Evolutionary conservation across 92 coral and sea anemone genomes (phyloP).

Genomic region (Palythoa grandis): DNA sequence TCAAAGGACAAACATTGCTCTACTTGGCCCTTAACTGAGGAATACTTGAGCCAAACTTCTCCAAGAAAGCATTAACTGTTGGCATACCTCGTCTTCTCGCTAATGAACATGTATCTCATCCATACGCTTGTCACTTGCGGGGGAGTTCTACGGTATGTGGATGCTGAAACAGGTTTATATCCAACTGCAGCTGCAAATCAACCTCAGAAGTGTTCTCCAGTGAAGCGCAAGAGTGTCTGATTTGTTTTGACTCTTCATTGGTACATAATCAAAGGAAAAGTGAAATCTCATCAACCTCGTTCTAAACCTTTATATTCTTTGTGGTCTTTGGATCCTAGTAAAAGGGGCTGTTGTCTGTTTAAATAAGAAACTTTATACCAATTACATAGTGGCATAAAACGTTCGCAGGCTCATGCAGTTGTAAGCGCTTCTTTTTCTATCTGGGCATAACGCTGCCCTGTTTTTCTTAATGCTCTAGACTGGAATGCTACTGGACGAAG

Average conservation of each 20-base stretch:
- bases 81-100: conserved; percentile 21
- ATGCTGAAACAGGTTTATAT: conserved; percentile 32
- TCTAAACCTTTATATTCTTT: conserved; percentile 30
- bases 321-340: conserved; percentile 29
- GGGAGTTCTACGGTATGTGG: conserved; percentile 39
- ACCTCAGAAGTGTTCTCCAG: neutral
- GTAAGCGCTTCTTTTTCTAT: conserved; percentile 29
- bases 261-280: conserved; percentile 36
- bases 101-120: neutral
- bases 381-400: neutral
- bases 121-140: conserved; percentile 48
- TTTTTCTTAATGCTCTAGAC: conserved; percentile 41
- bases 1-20: conserved; percentile 18
- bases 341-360: neutral
- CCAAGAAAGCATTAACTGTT: conserved; percentile 5
- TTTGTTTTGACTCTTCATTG: conserved; percentile 33
- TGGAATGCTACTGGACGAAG: conserved; percentile 58
- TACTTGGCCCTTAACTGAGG: conserved; percentile 2
- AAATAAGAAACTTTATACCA: neutral
- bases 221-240: conserved; percentile 48
- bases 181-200: conserved; percentile 37
- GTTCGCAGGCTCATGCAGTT: neutral
- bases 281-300: too few species aligned
- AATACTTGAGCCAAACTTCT: conserved; percentile 4
- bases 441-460: conserved; percentile 45